Conservation (phyloP, 2,113 vertebrate species). For the Crotalus helleri region DNA sequence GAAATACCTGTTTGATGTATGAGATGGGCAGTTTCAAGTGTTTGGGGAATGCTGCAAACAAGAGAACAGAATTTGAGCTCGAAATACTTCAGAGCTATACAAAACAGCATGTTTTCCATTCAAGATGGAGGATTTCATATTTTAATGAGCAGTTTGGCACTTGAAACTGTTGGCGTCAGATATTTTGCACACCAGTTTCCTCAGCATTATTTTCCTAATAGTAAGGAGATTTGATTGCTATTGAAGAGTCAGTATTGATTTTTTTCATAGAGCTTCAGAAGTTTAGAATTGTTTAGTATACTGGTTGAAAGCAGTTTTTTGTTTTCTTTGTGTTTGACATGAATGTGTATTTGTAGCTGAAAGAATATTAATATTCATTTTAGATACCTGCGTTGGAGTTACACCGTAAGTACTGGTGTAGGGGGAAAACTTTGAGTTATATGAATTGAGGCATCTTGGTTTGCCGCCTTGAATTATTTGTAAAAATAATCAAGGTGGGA, state of each 20-base stretch:
- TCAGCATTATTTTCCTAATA: background rate
- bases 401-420: background rate
- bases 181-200: background rate
- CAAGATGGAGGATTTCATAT: background rate
- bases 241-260: background rate
- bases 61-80: background rate
- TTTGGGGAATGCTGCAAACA: background rate
- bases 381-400: background rate
- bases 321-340: background rate
- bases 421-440: background rate
- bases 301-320: background rate
- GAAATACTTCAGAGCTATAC: background rate
- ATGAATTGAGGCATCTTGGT: background rate
- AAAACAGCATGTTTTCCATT: background rate
- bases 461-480: background rate
- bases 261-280: background rate
- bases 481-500: background rate
- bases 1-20: background rate
- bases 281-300: background rate
- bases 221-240: background rate
- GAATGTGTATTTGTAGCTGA: background rate
- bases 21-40: background rate
- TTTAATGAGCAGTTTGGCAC: background rate
- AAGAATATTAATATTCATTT: background rate
- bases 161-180: background rate